These are phyloP conservation scores for Philopedon plagiatum DNA, from an alignment of 2,888 invertebrate species.

Conservation along the genomic window DNA sequence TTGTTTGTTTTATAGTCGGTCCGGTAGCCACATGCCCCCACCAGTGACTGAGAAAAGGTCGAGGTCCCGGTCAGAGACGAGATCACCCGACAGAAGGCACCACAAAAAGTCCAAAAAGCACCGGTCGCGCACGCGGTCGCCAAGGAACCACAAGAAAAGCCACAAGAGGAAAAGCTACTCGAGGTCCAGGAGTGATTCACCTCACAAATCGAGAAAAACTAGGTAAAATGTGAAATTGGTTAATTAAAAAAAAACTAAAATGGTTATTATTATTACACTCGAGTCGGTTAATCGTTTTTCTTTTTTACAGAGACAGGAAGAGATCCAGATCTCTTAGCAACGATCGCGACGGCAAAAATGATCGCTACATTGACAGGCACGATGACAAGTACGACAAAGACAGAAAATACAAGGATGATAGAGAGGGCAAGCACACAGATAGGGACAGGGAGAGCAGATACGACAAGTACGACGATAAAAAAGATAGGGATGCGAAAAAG, in stretches of 20 bases:
- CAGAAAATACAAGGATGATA: conserved; percentile 60
- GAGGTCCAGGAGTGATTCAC: conserved; percentile 67
- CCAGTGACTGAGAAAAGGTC: conserved; percentile 64
- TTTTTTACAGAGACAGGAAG: conserved; percentile 66
- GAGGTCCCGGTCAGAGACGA: conserved; percentile 63
- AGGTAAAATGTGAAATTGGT: conserved; percentile 45
- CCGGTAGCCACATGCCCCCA: conserved; percentile 67
- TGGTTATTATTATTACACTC: too few species aligned
- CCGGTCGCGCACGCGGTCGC: conserved; percentile 63
- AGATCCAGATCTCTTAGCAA: conserved; percentile 67
- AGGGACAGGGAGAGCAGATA: conserved; percentile 61
- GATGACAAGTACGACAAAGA: conserved; percentile 64
- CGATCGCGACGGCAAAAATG: conserved; percentile 65
- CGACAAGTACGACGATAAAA: conserved; percentile 59
- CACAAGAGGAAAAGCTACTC: conserved; percentile 67
- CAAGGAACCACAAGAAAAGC: conserved; percentile 64
- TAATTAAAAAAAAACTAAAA: not conserved
- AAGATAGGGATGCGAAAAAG: conserved; percentile 56
- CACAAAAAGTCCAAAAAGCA: conserved; percentile 66
- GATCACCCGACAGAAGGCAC: conserved; percentile 64
- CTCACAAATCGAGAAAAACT: conserved; percentile 62
- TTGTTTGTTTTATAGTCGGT: conserved; percentile 60
- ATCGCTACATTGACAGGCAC: conserved; percentile 66
- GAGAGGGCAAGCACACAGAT: conserved; percentile 59
- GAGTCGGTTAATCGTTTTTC: not conserved